Conservation (phyloP, 2,888 invertebrate species). For the Gari tellinella region DNA sequence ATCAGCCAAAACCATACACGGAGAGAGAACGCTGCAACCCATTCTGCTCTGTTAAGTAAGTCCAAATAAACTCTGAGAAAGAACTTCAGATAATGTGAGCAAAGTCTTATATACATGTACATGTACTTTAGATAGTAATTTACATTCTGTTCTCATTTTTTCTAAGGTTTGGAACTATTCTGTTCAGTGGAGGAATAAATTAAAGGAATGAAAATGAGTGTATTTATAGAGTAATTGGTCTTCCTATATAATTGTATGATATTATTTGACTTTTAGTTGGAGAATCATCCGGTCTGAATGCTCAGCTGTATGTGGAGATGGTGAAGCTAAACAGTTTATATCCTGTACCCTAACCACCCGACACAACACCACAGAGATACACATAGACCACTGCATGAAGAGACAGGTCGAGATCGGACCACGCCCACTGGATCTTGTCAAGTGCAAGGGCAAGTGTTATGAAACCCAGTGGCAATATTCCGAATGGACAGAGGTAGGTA, state of each 20-base stretch:
- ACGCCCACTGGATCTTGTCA: constrained; percentile 85
- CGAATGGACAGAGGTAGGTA: constrained; percentile 89
- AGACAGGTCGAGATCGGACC: constrained; percentile 84
- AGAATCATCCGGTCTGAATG: constrained; percentile 88
- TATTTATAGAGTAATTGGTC: no score
- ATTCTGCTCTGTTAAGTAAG: constrained; percentile 87
- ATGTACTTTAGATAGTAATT: no score
- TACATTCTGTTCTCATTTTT: no score
- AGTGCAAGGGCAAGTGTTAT: constrained; percentile 89
- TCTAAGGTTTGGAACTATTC: no score
- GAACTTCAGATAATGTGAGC: no score
- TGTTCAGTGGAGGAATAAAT: no score
- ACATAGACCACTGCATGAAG: constrained; percentile 60
- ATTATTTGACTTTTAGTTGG: constrained; percentile 86
- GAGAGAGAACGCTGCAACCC: constrained; percentile 87
- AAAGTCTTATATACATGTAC: no score
- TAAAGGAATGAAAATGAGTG: no score
- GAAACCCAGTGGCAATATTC: constrained; percentile 89
- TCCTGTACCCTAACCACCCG: constrained; percentile 86
- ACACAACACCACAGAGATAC: constrained; percentile 40
- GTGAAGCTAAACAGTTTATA: constrained; percentile 87
- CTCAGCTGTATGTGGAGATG: constrained; percentile 89
- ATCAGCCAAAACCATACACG: constrained; percentile 85
- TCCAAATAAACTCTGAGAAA: background rate
- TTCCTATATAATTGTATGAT: no score